Evolutionary conservation across 2,888 invertebrate genomes (phyloP).

Genomic region (Hemistola chrysoprasaria): DNA sequence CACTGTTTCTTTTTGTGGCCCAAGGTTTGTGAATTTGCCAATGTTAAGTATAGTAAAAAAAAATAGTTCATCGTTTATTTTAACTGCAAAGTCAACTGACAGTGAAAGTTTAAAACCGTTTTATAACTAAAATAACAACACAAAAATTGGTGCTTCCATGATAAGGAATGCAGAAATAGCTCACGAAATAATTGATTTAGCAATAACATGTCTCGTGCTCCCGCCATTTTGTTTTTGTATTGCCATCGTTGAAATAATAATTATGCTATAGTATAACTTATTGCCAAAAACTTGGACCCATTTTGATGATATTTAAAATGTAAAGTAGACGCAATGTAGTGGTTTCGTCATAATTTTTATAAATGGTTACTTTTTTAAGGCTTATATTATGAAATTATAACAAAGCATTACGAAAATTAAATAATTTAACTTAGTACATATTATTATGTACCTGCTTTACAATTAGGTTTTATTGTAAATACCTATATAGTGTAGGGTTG

Average conservation of each 20-base stretch:
- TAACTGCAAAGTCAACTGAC: too few species aligned
- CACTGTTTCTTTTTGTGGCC: too few species aligned
- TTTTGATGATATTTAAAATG: conserved; percentile 8
- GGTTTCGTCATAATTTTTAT: conserved; percentile 17
- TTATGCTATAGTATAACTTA: conserved; percentile 18
- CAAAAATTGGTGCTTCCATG: conserved; percentile 67
- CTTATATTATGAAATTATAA: conserved; percentile 20
- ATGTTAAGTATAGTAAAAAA: too few species aligned
- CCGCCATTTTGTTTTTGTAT: conserved; percentile 23
- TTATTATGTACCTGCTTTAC: too few species aligned
- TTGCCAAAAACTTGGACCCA: conserved; percentile 33
- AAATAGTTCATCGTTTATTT: too few species aligned
- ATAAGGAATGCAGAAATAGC: conserved; percentile 48
- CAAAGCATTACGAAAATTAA: too few species aligned
- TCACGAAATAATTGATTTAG: conserved; percentile 13
- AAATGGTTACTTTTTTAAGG: conserved; percentile 24
- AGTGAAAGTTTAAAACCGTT: conserved; percentile 17
- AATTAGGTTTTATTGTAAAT: too few species aligned
- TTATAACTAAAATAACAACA: conserved; percentile 11
- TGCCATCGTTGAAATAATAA: conserved; percentile 20
- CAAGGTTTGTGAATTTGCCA: too few species aligned
- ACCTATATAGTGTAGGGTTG: too few species aligned
- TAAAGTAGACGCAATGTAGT: conserved; percentile 14
- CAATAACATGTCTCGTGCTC: conserved; percentile 24
- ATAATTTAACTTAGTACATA: too few species aligned